phyloP scores from a whole-genome alignment of 2,113 vertebrate genomes.

The western clawed frog (Xenopus tropicalis) region DNA sequence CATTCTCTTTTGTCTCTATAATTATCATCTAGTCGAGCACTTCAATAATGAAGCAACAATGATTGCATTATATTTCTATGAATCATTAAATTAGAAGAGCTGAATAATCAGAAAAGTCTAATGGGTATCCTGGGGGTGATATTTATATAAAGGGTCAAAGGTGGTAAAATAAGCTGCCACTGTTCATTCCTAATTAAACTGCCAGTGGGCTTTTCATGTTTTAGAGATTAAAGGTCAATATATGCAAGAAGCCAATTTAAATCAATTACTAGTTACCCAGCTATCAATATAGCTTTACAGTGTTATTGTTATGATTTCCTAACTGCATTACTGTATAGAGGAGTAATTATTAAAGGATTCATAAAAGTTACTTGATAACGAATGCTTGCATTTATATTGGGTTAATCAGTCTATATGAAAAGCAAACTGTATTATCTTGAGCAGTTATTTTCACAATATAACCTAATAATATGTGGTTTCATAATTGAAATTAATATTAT shows the following conservation, averaged over 20 bases:
- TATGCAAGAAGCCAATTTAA: conserved; percentile 27
- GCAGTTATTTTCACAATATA: too few species aligned
- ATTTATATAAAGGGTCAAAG: conserved; percentile 20
- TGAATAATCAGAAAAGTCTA: conserved; percentile 23
- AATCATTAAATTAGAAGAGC: conserved; percentile 5
- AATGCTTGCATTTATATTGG: too few species aligned
- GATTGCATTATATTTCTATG: conserved; percentile 11
- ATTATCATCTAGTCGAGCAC: too few species aligned
- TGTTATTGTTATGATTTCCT: too few species aligned
- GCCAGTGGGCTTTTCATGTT: conserved; percentile 20
- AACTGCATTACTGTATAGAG: too few species aligned
- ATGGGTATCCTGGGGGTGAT: conserved; percentile 14
- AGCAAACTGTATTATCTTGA: too few species aligned
- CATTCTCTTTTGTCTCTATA: too few species aligned
- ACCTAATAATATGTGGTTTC: too few species aligned
- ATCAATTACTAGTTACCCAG: conserved; percentile 29
- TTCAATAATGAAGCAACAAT: not conserved
- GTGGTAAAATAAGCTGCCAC: conserved; percentile 10
- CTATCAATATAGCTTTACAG: not conserved
- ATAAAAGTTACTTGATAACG: too few species aligned
- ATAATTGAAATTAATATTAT: too few species aligned
- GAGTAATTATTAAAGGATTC: too few species aligned
- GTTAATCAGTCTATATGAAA: too few species aligned
- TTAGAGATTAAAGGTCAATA: conserved; percentile 27
- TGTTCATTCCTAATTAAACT: conserved; percentile 29